A percentile compares a stretch with the other conserved stretches of the same genome.
Conservation (phyloP, 2,113 vertebrate species). For the Tychaedon coryphoeus region DNA sequence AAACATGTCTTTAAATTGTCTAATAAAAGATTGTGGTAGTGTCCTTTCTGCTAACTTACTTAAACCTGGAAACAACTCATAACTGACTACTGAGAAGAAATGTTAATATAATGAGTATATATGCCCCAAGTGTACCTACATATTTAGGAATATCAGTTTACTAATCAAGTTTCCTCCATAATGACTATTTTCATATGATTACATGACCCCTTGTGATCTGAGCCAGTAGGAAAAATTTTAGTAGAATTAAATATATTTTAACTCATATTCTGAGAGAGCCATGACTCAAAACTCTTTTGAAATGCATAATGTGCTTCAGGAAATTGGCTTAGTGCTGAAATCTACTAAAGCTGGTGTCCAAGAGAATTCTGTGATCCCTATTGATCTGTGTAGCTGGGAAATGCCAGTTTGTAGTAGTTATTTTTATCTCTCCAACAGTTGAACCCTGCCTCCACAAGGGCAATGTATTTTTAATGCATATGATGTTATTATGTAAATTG, state of each 20-base stretch:
- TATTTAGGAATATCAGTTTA: background rate
- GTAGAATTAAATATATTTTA: background rate
- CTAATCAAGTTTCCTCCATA: background rate
- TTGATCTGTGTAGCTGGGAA: slow-evolving; percentile 17
- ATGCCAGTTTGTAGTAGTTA: background rate
- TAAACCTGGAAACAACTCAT: background rate
- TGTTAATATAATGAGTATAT: background rate
- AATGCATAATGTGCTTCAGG: slow-evolving; percentile 13
- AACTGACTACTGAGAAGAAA: background rate
- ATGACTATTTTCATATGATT: background rate
- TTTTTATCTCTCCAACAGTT: slow-evolving; percentile 39
- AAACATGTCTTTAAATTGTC: background rate
- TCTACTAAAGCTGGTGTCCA: slow-evolving; percentile 22
- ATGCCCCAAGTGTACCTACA: background rate
- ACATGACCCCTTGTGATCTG: background rate
- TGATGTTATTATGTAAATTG: slow-evolving; percentile 68
- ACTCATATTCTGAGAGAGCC: background rate
- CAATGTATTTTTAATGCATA: slow-evolving; percentile 66
- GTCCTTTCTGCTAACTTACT: background rate
- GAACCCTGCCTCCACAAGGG: slow-evolving; percentile 38
- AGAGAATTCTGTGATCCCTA: slow-evolving; percentile 36
- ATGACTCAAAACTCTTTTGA: background rate
- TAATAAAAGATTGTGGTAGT: background rate
- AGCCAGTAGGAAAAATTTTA: slow-evolving; percentile 6
- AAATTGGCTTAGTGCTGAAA: slow-evolving; percentile 37